phyloP scores from a whole-genome alignment of 30 jellyfish, hydroid and myxozoan genomes.

The Sanderia malayensis region DNA sequence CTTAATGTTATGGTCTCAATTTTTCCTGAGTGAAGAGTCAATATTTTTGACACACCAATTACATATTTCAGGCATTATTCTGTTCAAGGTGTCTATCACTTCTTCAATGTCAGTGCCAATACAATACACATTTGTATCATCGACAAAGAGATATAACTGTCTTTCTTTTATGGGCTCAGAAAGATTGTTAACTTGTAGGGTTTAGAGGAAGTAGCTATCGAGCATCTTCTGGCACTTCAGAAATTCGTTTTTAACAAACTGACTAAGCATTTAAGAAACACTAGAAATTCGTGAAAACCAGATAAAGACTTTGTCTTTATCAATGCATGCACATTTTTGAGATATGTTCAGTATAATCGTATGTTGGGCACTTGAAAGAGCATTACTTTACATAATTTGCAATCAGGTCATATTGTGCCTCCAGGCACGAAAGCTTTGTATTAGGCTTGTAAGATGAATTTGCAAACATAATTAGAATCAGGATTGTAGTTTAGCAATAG shows the following conservation, averaged over 20 bases:
- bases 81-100: not conserved
- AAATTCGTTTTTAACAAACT: no score
- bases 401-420: not conserved
- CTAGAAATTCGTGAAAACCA: no score
- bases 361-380: not conserved
- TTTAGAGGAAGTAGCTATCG: no score
- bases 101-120: not conserved
- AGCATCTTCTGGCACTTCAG: no score
- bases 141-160: not conserved
- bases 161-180: not conserved
- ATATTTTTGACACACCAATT: not conserved
- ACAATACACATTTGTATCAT: not conserved
- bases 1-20: not conserved
- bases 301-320: no score
- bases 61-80: not conserved
- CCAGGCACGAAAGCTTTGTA: not conserved
- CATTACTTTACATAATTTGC: not conserved
- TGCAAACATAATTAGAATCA: not conserved
- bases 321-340: no score
- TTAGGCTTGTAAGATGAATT: not conserved
- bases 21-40: not conserved
- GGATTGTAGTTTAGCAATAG: not conserved
- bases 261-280: no score
- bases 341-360: not conserved
- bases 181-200: no score